These are phyloP conservation scores for Paratilapia polleni DNA, from an alignment of 2,113 vertebrate genomes.

Conservation along the genomic window DNA sequence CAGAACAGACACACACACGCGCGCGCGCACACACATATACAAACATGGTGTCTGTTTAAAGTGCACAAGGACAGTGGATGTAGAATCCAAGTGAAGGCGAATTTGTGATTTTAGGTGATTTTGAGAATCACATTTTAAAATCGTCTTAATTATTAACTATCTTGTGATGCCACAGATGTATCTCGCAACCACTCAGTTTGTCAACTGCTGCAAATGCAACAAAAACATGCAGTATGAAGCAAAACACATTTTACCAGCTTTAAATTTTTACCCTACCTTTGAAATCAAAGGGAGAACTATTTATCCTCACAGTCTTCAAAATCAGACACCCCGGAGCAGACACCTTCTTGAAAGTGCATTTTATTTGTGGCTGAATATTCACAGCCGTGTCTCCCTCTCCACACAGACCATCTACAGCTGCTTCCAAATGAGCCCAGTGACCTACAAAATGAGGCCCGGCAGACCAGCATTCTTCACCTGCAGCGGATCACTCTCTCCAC, in stretches of 20 bases:
- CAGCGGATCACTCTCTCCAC: constrained; percentile 51
- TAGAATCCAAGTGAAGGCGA: too few species aligned
- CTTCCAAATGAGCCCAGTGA: constrained; percentile 66
- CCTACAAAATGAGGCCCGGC: constrained; percentile 68
- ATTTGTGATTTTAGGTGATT: neutral
- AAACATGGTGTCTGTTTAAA: neutral
- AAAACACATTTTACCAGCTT: neutral
- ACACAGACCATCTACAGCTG: constrained; percentile 19
- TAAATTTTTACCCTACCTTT: neutral
- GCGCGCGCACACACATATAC: neutral
- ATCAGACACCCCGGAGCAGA: neutral
- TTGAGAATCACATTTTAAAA: neutral
- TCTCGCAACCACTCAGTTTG: neutral
- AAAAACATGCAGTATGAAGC: neutral
- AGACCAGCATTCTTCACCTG: constrained; percentile 24
- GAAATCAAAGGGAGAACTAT: neutral
- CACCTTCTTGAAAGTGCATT: neutral
- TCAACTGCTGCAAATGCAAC: neutral
- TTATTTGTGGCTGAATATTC: constrained; percentile 38
- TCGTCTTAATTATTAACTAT: too few species aligned
- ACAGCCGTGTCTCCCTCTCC: neutral
- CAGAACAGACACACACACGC: neutral
- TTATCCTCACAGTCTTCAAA: neutral
- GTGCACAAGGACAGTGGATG: neutral
- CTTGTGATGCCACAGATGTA: neutral